Evolutionary conservation across 1,140 invertebrate species (phyloP), one percentile per base, ranked within the genome.

Genomic region (Heliconius nattereri): DNA sequence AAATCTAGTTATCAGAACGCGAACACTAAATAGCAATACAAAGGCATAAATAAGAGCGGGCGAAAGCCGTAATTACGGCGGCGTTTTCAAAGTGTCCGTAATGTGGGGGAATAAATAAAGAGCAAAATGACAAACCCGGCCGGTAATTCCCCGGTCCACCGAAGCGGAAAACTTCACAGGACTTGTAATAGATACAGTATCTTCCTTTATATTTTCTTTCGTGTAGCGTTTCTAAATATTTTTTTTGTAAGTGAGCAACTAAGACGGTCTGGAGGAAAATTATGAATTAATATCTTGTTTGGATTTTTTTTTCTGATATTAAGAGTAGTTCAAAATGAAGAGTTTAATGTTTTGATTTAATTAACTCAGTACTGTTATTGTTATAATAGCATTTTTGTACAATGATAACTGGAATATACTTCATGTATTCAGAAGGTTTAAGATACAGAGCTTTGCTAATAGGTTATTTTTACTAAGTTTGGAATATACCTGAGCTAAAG

Each of bases 91-190:
- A 79, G 75, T 81, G 74, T 83, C 74, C 60, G 79, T 82, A 82
- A 81, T 78, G 78, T 70, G 78, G 75, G 72, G 71, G 80, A 81
- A 84, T 81, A 84, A 81, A 84, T 80, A 81, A 78, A 84, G 77
- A 60, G 20, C 73, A 70, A 76, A 84, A 81, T 84, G 76, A 83
- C 75, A 74, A 77, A 73, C 79, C 57, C 54, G 72, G 71, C 78
- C 78, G 57, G 83, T 83, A 85, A 85, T 83, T 81, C 81, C 73
- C 73, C 80, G 79, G 81, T 81, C 82, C 84, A 85, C n/a, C 79
- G 81, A 83, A 85, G 84, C 84, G 78, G 71, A 71, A 80, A 82
- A 80, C 54, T 77, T 76, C 76, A 78, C 75, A 79, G 73, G 73
- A 77, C 75, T 80, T 54, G 76, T 78, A 78, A 81, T 78, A 78